A percentile compares a stretch with the other conserved stretches of the same genome.
Evolutionary conservation across 2,113 vertebrate species (phyloP).

Genomic region (Alethe castanea): DNA sequence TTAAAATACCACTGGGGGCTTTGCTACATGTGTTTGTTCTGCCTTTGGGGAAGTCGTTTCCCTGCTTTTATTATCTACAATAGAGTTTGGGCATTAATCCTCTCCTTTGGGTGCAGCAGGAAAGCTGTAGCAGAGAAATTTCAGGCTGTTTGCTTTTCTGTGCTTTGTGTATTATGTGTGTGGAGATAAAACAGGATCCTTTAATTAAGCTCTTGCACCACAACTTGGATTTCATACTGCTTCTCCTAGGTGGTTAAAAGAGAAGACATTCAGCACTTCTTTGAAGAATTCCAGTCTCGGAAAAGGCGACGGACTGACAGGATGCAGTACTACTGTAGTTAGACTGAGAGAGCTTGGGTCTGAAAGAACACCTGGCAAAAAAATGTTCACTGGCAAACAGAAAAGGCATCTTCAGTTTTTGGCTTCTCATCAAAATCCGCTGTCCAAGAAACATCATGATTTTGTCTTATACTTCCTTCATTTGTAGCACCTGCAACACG

Average conservation of each 20-base stretch:
- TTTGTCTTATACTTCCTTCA: background rate
- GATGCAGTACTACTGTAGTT: conserved; percentile 84
- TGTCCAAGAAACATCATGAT: background rate
- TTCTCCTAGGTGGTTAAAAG: conserved; percentile 83
- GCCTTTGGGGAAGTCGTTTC: background rate
- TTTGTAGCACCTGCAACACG: background rate
- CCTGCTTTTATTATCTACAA: background rate
- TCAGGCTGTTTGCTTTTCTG: background rate
- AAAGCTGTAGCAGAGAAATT: background rate
- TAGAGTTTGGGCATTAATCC: background rate
- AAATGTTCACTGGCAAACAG: background rate
- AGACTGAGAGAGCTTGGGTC: background rate
- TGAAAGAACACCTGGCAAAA: background rate
- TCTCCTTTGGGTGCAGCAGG: background rate
- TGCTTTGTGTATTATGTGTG: background rate
- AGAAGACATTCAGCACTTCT: conserved; percentile 88
- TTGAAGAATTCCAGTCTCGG: conserved; percentile 86
- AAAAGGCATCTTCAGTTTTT: background rate
- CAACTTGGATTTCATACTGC: background rate
- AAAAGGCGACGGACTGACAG: conserved; percentile 81
- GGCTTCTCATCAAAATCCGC: background rate
- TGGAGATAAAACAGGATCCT: background rate
- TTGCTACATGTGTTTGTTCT: background rate
- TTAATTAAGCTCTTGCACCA: background rate
- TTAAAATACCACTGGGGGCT: background rate